A percentile compares a stretch with the other conserved stretches of the same genome.
Conservation (phyloP, 1,140 invertebrate species). For the Calliopsis andreniformis region DNA sequence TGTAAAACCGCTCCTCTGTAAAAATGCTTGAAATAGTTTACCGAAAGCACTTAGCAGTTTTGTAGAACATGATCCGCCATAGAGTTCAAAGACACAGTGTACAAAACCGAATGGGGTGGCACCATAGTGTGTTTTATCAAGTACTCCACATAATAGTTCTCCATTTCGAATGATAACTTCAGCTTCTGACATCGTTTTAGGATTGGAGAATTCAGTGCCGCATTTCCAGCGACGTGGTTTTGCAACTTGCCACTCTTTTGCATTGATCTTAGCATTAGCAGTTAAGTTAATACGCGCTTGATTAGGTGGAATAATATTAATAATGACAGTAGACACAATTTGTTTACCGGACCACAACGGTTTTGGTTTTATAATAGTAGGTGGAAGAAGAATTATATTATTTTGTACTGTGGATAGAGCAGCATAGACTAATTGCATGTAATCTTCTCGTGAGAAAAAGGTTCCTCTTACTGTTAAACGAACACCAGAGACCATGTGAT, state of each 20-base stretch:
- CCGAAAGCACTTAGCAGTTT: constrained; percentile 93
- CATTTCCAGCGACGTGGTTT: constrained; percentile 83
- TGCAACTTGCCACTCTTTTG: constrained; percentile 88
- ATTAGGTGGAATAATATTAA: constrained; percentile 92
- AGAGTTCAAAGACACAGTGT: constrained; percentile 96
- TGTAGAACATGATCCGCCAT: constrained; percentile 93
- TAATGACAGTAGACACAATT: constrained; percentile 92
- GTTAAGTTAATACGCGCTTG: constrained; percentile 89
- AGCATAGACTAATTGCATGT: constrained; percentile 95
- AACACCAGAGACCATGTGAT: constrained; percentile 98
- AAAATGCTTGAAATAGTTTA: constrained; percentile 94
- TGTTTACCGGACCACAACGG: constrained; percentile 99
- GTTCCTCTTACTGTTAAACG: constrained; percentile 92
- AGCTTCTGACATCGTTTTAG: constrained; percentile 91
- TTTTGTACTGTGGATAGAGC: constrained; percentile 87
- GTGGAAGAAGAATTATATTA: constrained; percentile 89
- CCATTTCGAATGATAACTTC: constrained; percentile 95
- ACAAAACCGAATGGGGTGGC: constrained; percentile 96
- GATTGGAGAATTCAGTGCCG: constrained; percentile 82
- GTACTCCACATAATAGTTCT: constrained; percentile 94
- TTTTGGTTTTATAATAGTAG: constrained; percentile 94
- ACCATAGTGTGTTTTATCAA: constrained; percentile 98
- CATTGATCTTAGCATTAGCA: constrained; percentile 92
- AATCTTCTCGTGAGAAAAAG: constrained; percentile 93
- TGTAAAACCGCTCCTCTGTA: constrained; percentile 96